Percentiles rank a stretch among this genome's conserved stretches.
These are phyloP conservation scores for Amphilophus citrinellus DNA, from an alignment of 2,113 vertebrate genomes.

Conservation along the genomic window DNA sequence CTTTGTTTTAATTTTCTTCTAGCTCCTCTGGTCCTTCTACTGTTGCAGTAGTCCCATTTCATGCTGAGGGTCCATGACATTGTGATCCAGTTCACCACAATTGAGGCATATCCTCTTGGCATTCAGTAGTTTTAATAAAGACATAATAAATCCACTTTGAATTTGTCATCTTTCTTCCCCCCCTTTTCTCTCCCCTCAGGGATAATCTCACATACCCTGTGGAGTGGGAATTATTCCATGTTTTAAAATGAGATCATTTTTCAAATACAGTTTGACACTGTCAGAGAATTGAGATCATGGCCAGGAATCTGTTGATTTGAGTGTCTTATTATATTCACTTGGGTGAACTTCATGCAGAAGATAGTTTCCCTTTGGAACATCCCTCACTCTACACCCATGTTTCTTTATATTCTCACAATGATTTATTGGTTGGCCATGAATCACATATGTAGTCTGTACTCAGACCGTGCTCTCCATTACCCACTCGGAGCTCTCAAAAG, in stretches of 20 bases:
- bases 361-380: constrained; percentile 33
- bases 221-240: constrained; percentile 53
- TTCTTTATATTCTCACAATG: constrained; percentile 84
- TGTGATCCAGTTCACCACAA: constrained; percentile 60
- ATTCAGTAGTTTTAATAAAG: constrained; percentile 55
- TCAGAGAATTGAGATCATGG: constrained; percentile 57
- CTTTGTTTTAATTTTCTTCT: constrained; percentile 64
- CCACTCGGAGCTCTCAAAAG: constrained; percentile 92
- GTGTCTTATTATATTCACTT: constrained; percentile 55
- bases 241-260: constrained; percentile 48
- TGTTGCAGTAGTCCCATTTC: constrained; percentile 64
- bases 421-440: constrained; percentile 82
- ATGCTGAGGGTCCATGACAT: constrained; percentile 63
- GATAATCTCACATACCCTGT: constrained; percentile 36
- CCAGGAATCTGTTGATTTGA: constrained; percentile 48
- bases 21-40: constrained; percentile 54
- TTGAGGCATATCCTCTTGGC: constrained; percentile 65
- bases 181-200: constrained; percentile 20
- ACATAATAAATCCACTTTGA: constrained; percentile 61
- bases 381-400: constrained; percentile 65
- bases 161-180: constrained; percentile 34
- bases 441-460: constrained; percentile 65
- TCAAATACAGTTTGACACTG: constrained; percentile 60
- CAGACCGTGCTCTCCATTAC: constrained; percentile 98
- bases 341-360: constrained; percentile 75